phyloP scores from a whole-genome alignment of 2,113 vertebrate species.

The Oostethus manadensis region DNA sequence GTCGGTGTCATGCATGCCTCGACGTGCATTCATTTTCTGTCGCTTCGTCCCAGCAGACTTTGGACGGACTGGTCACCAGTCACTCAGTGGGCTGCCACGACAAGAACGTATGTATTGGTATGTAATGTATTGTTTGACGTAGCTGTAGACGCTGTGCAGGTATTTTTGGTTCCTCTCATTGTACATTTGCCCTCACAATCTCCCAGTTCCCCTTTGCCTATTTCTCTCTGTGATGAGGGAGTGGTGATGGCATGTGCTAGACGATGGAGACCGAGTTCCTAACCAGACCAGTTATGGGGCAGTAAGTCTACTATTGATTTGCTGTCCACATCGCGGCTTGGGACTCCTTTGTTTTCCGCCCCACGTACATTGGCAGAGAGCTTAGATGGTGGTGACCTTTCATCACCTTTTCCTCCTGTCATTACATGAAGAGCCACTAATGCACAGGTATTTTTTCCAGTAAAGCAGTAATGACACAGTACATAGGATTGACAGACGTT shows the following conservation, averaged over 20 bases:
- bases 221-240: conserved; percentile 42
- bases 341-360: conserved; percentile 46
- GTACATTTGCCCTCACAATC: background rate
- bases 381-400: conserved; percentile 34
- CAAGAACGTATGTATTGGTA: background rate
- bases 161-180: background rate
- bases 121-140: background rate
- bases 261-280: conserved; percentile 59
- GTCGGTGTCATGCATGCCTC: no score
- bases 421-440: conserved; percentile 7
- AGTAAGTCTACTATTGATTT: conserved; percentile 69
- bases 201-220: conserved; percentile 18
- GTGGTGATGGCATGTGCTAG: conserved; percentile 47
- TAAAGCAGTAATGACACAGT: conserved; percentile 1
- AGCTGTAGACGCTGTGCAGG: background rate
- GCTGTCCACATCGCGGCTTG: conserved; percentile 59
- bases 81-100: no score
- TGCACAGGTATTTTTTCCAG: conserved; percentile 7
- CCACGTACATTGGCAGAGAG: conserved; percentile 22
- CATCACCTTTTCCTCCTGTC: conserved; percentile 33
- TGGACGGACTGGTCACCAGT: no score
- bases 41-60: no score
- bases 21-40: no score
- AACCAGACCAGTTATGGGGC: conserved; percentile 65
- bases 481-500: background rate